Percentiles rank a stretch among this genome's conserved stretches.
Evolutionary conservation across 2,888 invertebrate species (phyloP).

Genomic region (Drosophila helvetica): DNA sequence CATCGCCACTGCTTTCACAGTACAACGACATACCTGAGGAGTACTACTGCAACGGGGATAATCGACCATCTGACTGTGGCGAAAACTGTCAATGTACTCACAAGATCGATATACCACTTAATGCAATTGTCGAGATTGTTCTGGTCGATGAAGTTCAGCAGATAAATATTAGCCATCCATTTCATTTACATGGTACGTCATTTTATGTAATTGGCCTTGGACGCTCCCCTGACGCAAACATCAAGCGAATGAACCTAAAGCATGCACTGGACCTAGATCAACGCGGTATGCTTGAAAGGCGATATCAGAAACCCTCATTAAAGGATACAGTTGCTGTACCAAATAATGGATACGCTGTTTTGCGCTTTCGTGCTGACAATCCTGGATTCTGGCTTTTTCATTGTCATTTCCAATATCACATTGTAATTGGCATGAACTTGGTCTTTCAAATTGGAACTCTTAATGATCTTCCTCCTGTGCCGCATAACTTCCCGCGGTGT

Average conservation of each 20-base stretch:
- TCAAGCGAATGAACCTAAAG: slow-evolving; percentile 91
- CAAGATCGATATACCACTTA: slow-evolving; percentile 91
- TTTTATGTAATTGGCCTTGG: slow-evolving; percentile 94
- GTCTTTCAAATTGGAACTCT: slow-evolving; percentile 92
- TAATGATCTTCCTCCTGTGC: slow-evolving; percentile 90
- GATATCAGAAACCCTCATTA: slow-evolving; percentile 89
- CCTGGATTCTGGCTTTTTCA: slow-evolving; percentile 96
- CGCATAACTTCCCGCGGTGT: slow-evolving; percentile 90
- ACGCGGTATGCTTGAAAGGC: slow-evolving; percentile 89
- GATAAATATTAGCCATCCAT: slow-evolving; percentile 92
- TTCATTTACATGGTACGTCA: slow-evolving; percentile 93
- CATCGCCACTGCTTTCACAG: slow-evolving; percentile 92
- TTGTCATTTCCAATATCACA: slow-evolving; percentile 95
- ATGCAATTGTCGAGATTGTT: slow-evolving; percentile 93
- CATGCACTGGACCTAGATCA: slow-evolving; percentile 91
- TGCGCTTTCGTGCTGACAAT: slow-evolving; percentile 93
- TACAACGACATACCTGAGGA: slow-evolving; percentile 89
- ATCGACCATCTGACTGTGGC: slow-evolving; percentile 89
- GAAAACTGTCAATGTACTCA: slow-evolving; percentile 93
- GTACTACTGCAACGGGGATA: slow-evolving; percentile 91
- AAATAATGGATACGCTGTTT: slow-evolving; percentile 94
- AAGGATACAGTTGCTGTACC: slow-evolving; percentile 95
- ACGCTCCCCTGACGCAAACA: slow-evolving; percentile 90
- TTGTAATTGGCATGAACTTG: slow-evolving; percentile 93
- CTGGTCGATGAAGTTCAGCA: slow-evolving; percentile 94